phyloP scores from a whole-genome alignment of 1,140 invertebrate species.

The Neodiprion pinetum region DNA sequence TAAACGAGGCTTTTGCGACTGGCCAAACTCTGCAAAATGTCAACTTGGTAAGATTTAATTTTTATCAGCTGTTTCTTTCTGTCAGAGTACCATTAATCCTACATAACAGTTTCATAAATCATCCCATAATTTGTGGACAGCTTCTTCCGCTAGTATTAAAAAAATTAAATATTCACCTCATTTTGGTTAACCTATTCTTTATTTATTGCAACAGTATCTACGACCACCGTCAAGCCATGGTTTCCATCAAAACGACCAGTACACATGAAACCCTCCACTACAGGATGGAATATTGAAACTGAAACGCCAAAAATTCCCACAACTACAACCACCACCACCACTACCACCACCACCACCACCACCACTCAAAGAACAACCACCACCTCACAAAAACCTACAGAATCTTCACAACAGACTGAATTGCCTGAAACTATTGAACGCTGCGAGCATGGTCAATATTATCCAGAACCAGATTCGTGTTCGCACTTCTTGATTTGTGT shows the following conservation, averaged over 20 bases:
- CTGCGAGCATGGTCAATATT: slow-evolving; percentile 63
- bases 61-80: background rate
- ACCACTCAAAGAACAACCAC: slow-evolving; percentile 18
- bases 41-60: slow-evolving; percentile 50
- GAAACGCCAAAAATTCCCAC: slow-evolving; percentile 27
- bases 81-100: background rate
- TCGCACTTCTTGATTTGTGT: slow-evolving; percentile 74
- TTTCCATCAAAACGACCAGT: slow-evolving; percentile 20
- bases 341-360: slow-evolving; percentile 16
- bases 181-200: background rate
- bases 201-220: slow-evolving; percentile 21
- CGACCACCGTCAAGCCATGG: slow-evolving; percentile 24
- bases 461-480: slow-evolving; percentile 64
- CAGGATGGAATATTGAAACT: slow-evolving; percentile 32
- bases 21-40: slow-evolving; percentile 78
- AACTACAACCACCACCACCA: slow-evolving; percentile 14
- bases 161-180: too few species aligned
- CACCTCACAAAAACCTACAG: slow-evolving; percentile 6
- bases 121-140: too few species aligned
- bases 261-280: slow-evolving; percentile 10
- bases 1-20: slow-evolving; percentile 74
- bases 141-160: too few species aligned
- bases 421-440: slow-evolving; percentile 18
- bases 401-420: slow-evolving; percentile 8
- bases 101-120: background rate